Conservation (phyloP, 2,113 vertebrate genomes). For the Hippoglossus stenolepis region DNA sequence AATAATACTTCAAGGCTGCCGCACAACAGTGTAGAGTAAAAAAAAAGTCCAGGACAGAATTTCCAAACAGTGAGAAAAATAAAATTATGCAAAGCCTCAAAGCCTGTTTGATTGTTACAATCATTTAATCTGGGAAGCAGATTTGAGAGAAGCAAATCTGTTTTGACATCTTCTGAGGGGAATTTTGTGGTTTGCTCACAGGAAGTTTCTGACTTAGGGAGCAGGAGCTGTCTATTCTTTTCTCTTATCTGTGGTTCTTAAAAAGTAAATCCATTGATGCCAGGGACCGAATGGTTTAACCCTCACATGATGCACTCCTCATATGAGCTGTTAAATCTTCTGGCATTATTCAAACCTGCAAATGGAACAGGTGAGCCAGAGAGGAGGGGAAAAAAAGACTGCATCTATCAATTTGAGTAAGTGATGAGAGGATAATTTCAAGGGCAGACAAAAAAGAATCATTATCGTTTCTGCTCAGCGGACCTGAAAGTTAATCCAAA, state of each 20-base stretch:
- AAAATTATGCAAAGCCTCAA: slow-evolving; percentile 76
- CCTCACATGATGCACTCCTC: slow-evolving; percentile 14
- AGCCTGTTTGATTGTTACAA: slow-evolving; percentile 75
- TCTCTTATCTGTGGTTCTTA: neutral
- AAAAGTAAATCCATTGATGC: neutral
- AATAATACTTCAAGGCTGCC: slow-evolving; percentile 74
- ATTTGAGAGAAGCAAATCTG: slow-evolving; percentile 70
- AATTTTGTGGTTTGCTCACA: slow-evolving; percentile 33
- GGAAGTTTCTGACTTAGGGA: slow-evolving; percentile 35
- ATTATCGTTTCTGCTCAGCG: slow-evolving; percentile 77
- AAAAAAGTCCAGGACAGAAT: slow-evolving; percentile 58
- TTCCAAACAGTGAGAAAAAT: slow-evolving; percentile 53
- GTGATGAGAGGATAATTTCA: slow-evolving; percentile 77
- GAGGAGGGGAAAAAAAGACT: slow-evolving; percentile 27
- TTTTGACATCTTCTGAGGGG: slow-evolving; percentile 66
- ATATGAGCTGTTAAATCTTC: slow-evolving; percentile 37
- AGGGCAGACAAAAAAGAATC: slow-evolving; percentile 76
- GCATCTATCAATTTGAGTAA: slow-evolving; percentile 74
- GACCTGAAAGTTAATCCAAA: slow-evolving; percentile 79
- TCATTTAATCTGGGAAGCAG: slow-evolving; percentile 72
- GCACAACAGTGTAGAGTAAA: slow-evolving; percentile 54
- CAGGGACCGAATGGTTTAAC: slow-evolving; percentile 23
- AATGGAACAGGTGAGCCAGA: slow-evolving; percentile 60
- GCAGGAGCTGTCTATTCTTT: slow-evolving; percentile 5
- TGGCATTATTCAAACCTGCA: slow-evolving; percentile 53